Evolutionary conservation across 1,140 invertebrate genomes (phyloP), one percentile per base, ranked within the genome.

Genomic region (Trichonephila clavata): DNA sequence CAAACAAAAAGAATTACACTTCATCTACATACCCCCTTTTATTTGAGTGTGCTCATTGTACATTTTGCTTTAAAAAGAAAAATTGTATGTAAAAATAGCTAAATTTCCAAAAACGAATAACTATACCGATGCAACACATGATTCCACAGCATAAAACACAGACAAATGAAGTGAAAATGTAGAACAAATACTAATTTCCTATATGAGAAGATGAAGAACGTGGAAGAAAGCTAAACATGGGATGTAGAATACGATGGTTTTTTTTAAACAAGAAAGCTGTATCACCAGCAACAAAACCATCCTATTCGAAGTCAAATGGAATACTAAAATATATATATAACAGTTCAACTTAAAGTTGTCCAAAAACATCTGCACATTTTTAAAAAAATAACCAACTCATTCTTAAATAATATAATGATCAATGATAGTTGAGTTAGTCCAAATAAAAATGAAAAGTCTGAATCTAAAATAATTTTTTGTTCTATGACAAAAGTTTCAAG

Each of bases 211-310:
- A 89, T 89, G 86, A 89, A 20, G 43, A 71, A 18, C n/a, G 86
- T 89, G 65, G 86, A 89, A 89, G 86, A 71, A 89, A 89, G 86
- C 86, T 68, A 61, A n/a, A 63, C 59, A 24, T 57, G 65, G 59
- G 50, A 21, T 57, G 57, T 24, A 14, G 6, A 87, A 50, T 50
- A 50, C 50, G 6, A 50, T 50, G 7, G 10, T 7, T 7, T 50
- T 13, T 50, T 7, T 10, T 7, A 50, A 50, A 50, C 50, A 50
- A 50, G 50, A 50, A 13, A 50, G 50, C 50, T 50, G 50, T 50
- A 50, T 50, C 50, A 50, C 10, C 10, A 50, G 10, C 50, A 50
- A 50, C 7, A 50, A 50, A 50, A 10, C 10, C 50, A 50, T 50
- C 50, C 50, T 50, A 10, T 50, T 5, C 50, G 10, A 50, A 50